Evolutionary conservation across 2,797 vertebrate species (phyloP), one percentile per base, ranked within the genome.

Genomic region (Orestias chungarensis): DNA sequence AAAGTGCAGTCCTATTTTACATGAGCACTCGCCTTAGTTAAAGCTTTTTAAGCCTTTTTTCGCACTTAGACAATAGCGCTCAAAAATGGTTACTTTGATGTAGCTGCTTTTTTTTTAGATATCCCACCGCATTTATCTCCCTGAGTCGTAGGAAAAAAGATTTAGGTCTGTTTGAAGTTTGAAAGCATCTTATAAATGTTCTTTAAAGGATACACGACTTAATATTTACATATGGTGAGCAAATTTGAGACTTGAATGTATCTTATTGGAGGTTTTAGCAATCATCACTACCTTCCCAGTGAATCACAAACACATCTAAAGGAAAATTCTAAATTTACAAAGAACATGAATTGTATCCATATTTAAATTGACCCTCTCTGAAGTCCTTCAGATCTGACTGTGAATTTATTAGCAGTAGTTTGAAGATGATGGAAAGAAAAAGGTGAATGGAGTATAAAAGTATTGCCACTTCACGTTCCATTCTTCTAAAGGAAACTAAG

Each of bases 1-100:
- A 85, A 78, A 83, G 50, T 52, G 42, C 64, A 27, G 66, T 65
- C 82, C 40, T 23, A 33, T 69, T 77, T 81, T 78, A 70, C 49
- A 62, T 62, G 3, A 75, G 64, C 55, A 54, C 61, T 62, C 23
- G 35, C 59, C 12, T 43, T 49, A 35, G 57, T 66, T 59, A 14
- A 68, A 47, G 31, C 69, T 47, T 29, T 64, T 64, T 59, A 23
- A 20, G n/a, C 10, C 62, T 1, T 43, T 78, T n/a, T 62, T 78
- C 59, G 40, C 18, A 72, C 47, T 64, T 20, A 5, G 29, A 43
- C 15, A 68, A 33, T n/a, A 59, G 64, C 23, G 12, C 18, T 67
- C 50, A 35, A 59, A 73, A 31, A 31, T 49, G 38, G 33, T 50
- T 42, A 52, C 6, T 47, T 74, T 68, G 43, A 44, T 69, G 42